Conservation (phyloP, 2,888 invertebrate species). For the Lymantria monacha region DNA sequence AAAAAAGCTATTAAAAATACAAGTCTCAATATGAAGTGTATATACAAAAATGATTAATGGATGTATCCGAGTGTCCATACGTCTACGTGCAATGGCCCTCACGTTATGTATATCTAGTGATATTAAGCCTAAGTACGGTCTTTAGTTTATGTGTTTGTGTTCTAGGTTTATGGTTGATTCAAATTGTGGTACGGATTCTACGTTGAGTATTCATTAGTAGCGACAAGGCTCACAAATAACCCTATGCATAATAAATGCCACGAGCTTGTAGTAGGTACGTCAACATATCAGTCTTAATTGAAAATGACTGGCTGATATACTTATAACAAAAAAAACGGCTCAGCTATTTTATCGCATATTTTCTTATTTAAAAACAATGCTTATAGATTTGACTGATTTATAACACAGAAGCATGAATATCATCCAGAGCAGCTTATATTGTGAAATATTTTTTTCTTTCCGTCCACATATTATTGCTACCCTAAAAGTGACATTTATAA, state of each 20-base stretch:
- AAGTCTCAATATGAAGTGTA: too few relatives aligned
- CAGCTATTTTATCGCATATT: too few relatives aligned
- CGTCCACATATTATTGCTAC: too few relatives aligned
- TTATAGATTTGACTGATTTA: too few relatives aligned
- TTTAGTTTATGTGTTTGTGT: slow-evolving; percentile 9
- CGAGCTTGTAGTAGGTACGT: slow-evolving; percentile 12
- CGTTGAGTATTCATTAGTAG: slow-evolving; percentile 37
- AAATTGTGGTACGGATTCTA: slow-evolving; percentile 21
- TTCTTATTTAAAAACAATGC: too few relatives aligned
- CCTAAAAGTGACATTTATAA: too few relatives aligned
- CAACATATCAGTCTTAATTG: slow-evolving; percentile 15
- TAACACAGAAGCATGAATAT: too few relatives aligned
- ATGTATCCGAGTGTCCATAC: background rate
- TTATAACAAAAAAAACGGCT: background rate
- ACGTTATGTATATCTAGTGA: slow-evolving; percentile 6
- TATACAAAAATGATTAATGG: too few relatives aligned
- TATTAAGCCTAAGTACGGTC: slow-evolving; percentile 13
- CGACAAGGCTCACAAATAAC: slow-evolving; percentile 43
- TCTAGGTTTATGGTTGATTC: slow-evolving; percentile 4
- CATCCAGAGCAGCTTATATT: too few relatives aligned
- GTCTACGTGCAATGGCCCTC: background rate
- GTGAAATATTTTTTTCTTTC: too few relatives aligned
- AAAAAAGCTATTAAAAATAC: too few relatives aligned
- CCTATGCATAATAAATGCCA: slow-evolving; percentile 43
- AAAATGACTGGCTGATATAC: slow-evolving; percentile 10